Evolutionary conservation across 2,797 vertebrate genomes (phyloP).

Genomic region (Enteromius unitaeniatus): DNA sequence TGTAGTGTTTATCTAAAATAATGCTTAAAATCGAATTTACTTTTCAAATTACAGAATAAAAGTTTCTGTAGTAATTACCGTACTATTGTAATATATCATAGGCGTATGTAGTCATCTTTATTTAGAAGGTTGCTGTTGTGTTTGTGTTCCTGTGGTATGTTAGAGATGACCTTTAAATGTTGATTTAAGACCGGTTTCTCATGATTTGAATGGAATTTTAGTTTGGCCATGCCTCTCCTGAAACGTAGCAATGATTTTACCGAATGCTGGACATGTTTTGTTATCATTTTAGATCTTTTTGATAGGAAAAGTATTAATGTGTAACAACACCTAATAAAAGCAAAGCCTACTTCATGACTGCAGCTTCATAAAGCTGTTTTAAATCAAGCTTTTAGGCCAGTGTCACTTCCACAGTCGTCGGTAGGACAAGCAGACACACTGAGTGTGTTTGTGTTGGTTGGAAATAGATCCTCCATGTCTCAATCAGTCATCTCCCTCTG

Average conservation of each 20-base stretch:
- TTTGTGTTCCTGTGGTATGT: background rate
- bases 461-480: constrained; percentile 61
- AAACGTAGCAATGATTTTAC: background rate
- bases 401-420: constrained; percentile 20
- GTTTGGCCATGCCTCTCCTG: background rate
- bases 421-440: constrained; percentile 21
- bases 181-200: background rate
- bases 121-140: background rate
- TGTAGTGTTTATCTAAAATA: background rate
- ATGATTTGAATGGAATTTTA: background rate
- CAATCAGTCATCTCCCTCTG: constrained; percentile 54
- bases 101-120: background rate
- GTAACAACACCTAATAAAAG: background rate
- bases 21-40: background rate
- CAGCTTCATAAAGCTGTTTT: constrained; percentile 24
- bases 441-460: constrained; percentile 59
- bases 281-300: background rate
- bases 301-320: background rate
- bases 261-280: background rate
- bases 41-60: background rate
- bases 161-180: constrained; percentile 8
- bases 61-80: background rate
- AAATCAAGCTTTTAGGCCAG: background rate
- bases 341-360: background rate
- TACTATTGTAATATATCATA: background rate